A percentile compares a stretch with the other conserved stretches of the same genome.
phyloP scores from a whole-genome alignment of 2,113 vertebrate genomes.

The Amphiprion ocellaris region DNA sequence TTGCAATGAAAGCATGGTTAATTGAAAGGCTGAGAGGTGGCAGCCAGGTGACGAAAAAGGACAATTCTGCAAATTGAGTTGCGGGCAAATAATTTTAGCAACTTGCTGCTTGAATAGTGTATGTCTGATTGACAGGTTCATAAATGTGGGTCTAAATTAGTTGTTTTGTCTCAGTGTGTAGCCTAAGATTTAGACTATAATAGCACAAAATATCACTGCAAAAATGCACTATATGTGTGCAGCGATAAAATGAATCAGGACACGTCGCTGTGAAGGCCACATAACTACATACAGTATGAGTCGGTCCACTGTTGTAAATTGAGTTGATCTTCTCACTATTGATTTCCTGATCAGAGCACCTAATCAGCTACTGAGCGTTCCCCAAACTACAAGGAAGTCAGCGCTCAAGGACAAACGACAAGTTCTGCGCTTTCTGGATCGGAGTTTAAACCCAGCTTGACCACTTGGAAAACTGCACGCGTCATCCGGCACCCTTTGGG shows the following conservation, averaged over 20 bases:
- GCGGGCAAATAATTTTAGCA: neutral
- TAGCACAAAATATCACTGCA: neutral
- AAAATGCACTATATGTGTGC: neutral
- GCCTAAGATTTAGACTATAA: neutral
- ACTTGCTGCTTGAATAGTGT: neutral
- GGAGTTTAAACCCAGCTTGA: conserved; percentile 1
- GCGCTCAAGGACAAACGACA: conserved; percentile 18
- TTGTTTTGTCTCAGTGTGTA: neutral
- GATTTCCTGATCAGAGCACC: conserved; percentile 13
- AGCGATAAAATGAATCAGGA: neutral
- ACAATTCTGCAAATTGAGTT: neutral
- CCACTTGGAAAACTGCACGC: conserved; percentile 25
- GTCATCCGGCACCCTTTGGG: conserved; percentile 8
- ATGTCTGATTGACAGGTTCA: neutral
- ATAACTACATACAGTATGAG: conserved; percentile 12
- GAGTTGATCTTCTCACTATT: conserved; percentile 6
- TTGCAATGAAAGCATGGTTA: neutral
- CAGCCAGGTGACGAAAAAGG: neutral
- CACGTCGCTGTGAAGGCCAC: neutral
- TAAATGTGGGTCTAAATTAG: neutral
- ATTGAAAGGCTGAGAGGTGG: neutral
- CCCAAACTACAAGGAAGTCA: conserved; percentile 1
- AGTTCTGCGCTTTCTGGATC: neutral
- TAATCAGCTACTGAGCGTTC: conserved; percentile 2
- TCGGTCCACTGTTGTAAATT: neutral